Base-by-base conservation (phyloP, 2,888 invertebrate species). In the Neoscelio sp. region DNA sequence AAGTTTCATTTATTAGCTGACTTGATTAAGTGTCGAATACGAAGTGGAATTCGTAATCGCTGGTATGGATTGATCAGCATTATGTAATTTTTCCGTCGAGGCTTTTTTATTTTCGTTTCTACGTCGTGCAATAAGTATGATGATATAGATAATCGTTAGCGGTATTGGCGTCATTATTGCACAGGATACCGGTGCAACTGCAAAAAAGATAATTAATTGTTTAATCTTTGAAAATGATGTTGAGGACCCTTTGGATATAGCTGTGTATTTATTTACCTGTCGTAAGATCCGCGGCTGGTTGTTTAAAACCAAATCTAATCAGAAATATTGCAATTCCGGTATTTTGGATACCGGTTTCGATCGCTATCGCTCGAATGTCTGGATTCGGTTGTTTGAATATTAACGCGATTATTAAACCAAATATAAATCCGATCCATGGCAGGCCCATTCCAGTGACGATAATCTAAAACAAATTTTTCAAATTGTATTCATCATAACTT, bases 161-260 rank as follows among this genome's bases (percentile, higher is more conserved):
- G 98, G 98, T 17, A 98, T 88, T 0, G 98, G 98, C 0, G 98
- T 98, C 96, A 98, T 97, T 44, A 97, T 94, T 12, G 98, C 98
- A 13, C 97, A 95, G 1, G 97, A 94, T 0, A 98, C 97, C 1
- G 98, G 98, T 73, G 97, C 93, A 84, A 98, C 97, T 94, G 92
- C 44, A 73, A 82, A 80, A 78, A 54, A 33, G 65, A n/a, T n/a
- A n/a, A n/a, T n/a, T n/a, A n/a, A n/a, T n/a, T n/a, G n/a, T n/a
- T n/a, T n/a, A n/a, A n/a, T n/a, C n/a, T n/a, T n/a, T n/a, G n/a
- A n/a, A n/a, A n/a, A n/a, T n/a, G n/a, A n/a, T n/a, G n/a, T n/a
- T n/a, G n/a, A n/a, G n/a, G n/a, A n/a, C n/a, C n/a, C n/a, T n/a
- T n/a, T n/a, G n/a, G n/a, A 23, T 23, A 6, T 4, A 23, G 6